Percentiles rank a stretch among this genome's conserved stretches.
These are phyloP conservation scores for Scaptodrosophila lebanonensis DNA, from an alignment of 1,140 invertebrate species.

Conservation along the genomic window DNA sequence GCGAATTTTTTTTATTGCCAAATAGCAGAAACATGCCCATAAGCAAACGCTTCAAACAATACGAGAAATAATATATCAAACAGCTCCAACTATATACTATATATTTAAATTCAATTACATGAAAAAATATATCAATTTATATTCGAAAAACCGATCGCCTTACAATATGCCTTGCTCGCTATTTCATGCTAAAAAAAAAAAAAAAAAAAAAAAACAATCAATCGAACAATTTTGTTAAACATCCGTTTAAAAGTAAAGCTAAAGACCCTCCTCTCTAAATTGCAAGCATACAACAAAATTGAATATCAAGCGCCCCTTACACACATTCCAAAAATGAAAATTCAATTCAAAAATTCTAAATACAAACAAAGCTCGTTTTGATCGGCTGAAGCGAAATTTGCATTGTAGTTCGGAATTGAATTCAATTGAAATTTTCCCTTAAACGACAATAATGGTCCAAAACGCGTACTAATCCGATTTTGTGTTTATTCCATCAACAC, in stretches of 20 bases:
- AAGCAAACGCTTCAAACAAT: constrained; percentile 22
- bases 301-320: constrained; percentile 3
- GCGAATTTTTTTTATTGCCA: constrained; percentile 17
- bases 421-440: constrained; percentile 27
- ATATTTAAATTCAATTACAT: constrained; percentile 23
- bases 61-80: constrained; percentile 32
- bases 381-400: constrained; percentile 59
- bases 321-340: constrained; percentile 7
- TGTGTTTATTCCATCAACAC: constrained; percentile 23
- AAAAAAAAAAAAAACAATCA: constrained; percentile 5
- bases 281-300: constrained; percentile 34
- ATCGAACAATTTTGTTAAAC: background rate
- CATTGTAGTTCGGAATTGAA: constrained; percentile 66
- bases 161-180: constrained; percentile 58
- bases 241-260: constrained; percentile 38
- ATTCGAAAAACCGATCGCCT: constrained; percentile 46
- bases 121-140: constrained; percentile 34
- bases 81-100: constrained; percentile 30
- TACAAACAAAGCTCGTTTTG: constrained; percentile 36
- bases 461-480: constrained; percentile 51
- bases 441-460: constrained; percentile 19
- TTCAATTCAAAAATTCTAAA: constrained; percentile 19
- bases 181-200: constrained; percentile 44
- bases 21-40: constrained; percentile 29
- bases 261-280: constrained; percentile 38